A percentile compares a stretch with the other conserved stretches of the same genome.
phyloP scores from a whole-genome alignment of 1,140 invertebrate genomes.

The Nasonia vitripennis region DNA sequence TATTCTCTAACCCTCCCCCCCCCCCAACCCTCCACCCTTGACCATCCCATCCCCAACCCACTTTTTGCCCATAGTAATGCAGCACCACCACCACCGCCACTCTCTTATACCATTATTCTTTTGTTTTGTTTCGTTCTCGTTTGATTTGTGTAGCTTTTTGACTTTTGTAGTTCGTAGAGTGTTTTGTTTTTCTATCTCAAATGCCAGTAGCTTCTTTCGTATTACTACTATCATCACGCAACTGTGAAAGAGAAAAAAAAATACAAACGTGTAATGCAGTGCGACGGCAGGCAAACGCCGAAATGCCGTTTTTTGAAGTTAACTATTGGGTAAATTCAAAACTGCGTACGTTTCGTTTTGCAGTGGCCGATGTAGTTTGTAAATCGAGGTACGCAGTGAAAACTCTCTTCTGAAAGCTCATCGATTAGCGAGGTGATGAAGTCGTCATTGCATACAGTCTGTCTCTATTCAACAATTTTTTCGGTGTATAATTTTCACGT shows the following conservation, averaged over 20 bases:
- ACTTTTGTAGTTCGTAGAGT: conserved; percentile 23
- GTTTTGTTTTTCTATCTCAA: conserved; percentile 7
- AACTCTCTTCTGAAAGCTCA: conserved; percentile 8
- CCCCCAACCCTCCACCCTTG: too few relatives aligned
- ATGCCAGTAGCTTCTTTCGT: conserved; percentile 28
- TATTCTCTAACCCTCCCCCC: not conserved
- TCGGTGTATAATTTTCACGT: too few relatives aligned
- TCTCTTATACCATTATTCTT: conserved; percentile 18
- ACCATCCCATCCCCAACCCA: not conserved
- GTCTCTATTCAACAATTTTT: not conserved
- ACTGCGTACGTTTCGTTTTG: not conserved
- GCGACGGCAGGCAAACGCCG: not conserved
- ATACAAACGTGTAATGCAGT: conserved; percentile 35
- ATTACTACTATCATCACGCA: not conserved
- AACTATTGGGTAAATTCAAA: not conserved
- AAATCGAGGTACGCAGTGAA: not conserved
- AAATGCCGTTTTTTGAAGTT: conserved; percentile 11
- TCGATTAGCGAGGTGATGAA: not conserved
- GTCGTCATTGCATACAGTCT: not conserved
- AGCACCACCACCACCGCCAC: conserved; percentile 15
- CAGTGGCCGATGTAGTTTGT: not conserved
- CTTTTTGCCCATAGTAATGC: conserved; percentile 22
- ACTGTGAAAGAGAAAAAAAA: conserved; percentile 29
- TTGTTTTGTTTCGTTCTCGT: conserved; percentile 1
- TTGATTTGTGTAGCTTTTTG: conserved; percentile 15